Evolutionary conservation across 2,797 vertebrate genomes (phyloP).

Genomic region (Kryptopterus vitreolus): DNA sequence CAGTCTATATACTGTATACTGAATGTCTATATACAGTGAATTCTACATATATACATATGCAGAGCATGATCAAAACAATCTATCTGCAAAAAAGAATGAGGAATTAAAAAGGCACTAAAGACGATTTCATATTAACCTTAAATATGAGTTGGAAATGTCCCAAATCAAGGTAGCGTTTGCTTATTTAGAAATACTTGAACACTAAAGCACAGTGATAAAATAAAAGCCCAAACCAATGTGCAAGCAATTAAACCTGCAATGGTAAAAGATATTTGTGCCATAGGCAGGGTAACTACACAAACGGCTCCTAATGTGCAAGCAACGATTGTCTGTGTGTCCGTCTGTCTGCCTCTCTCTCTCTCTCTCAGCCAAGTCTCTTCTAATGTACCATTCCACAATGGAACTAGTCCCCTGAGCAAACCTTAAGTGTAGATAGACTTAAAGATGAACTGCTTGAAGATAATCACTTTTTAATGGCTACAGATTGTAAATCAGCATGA

Average conservation of each 20-base stretch:
- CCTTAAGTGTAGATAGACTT: conserved; percentile 19
- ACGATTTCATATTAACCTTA: background rate
- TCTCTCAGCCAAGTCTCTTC: conserved; percentile 18
- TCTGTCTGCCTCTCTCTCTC: background rate
- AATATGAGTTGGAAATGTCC: background rate
- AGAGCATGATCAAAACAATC: background rate
- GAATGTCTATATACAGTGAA: too few species aligned
- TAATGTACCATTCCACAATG: conserved; percentile 40
- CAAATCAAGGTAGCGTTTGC: background rate
- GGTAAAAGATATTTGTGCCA: background rate
- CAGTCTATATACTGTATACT: too few species aligned
- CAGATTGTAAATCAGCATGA: conserved; percentile 41
- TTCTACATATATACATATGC: background rate
- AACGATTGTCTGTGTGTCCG: background rate
- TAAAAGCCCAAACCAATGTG: background rate
- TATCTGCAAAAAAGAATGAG: background rate
- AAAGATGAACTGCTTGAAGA: conserved; percentile 36
- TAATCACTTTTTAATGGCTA: conserved; percentile 42
- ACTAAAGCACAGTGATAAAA: background rate
- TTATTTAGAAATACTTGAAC: conserved; percentile 3
- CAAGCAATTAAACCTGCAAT: background rate
- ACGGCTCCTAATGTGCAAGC: background rate
- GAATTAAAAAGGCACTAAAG: background rate
- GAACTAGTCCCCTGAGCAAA: conserved; percentile 6
- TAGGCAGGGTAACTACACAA: conserved; percentile 15